Percentiles rank a stretch among this genome's conserved stretches.
phyloP scores from a whole-genome alignment of 1,140 invertebrate genomes.

The Homarus americanus region DNA sequence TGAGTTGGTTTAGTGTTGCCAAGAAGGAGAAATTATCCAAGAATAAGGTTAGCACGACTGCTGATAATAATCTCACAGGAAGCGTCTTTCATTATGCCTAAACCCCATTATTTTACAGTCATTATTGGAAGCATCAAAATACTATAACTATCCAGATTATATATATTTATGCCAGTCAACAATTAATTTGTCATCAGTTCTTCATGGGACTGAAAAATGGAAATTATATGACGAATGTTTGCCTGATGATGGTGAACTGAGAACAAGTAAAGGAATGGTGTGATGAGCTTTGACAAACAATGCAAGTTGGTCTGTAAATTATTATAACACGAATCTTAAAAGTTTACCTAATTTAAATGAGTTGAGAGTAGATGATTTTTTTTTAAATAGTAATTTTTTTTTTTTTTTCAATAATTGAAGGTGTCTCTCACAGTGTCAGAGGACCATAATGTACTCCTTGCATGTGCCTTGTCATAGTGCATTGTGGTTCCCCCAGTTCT shows the following conservation, averaged over 20 bases:
- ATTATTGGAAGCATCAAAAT: background rate
- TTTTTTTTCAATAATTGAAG: background rate
- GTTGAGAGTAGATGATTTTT: background rate
- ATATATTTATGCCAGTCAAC: background rate
- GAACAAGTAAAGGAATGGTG: background rate
- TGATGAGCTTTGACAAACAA: background rate
- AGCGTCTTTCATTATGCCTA: background rate
- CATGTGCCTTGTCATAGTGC: background rate
- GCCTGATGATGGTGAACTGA: background rate
- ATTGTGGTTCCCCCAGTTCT: background rate
- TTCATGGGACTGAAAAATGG: background rate
- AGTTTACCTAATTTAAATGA: too few species aligned
- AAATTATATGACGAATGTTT: background rate
- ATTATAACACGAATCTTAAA: background rate
- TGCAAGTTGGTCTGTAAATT: background rate
- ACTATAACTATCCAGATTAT: background rate
- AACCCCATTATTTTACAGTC: background rate
- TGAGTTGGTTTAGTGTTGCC: conserved; percentile 7
- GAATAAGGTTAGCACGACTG: background rate
- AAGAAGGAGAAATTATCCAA: background rate
- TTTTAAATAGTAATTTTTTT: background rate
- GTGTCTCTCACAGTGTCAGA: background rate
- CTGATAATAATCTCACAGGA: background rate
- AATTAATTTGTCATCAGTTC: background rate
- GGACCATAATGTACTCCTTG: background rate